Base-by-base conservation (phyloP, 2,888 invertebrate genomes). In the Agrotis exclamationis region DNA sequence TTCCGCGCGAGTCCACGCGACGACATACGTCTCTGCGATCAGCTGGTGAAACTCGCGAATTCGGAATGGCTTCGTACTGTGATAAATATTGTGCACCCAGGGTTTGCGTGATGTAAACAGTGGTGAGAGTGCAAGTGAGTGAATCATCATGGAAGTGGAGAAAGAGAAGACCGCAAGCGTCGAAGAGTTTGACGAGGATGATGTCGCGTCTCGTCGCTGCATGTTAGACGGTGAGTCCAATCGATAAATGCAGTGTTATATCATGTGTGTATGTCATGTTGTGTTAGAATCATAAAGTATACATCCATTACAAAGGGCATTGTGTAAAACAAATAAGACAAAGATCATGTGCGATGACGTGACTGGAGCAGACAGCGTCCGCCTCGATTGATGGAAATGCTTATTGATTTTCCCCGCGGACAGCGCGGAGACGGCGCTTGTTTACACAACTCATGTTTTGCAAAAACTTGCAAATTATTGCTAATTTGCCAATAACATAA, bases 181-280 rank as follows among this genome's bases (percentile, higher is more conserved):
- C 50, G 94, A 94, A 84, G 95, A 94, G 64, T 91, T 93, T 70
- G 95, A 94, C n/a, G 95, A 93, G 56, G 95, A 96, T 74, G 93
- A 94, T 70, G 91, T 91, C 65, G 86, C 92, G 72, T 94, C 95
- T 22, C 93, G 96, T 4, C 93, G 96, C 63, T 94, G 93, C 86
- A 96, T 96, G 96, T 87, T 96, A 54, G 96, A 96, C 75, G 96
- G 96, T 96, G 86, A 93, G 96, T 90, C 45, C 71, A 53, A 81
- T 75, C 76, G 62, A 79, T 81, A 79, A 33, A n/a, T 75, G 70
- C 71, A 65, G 47, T 70, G n/a, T n/a, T n/a, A n/a, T n/a, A n/a
- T n/a, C n/a, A n/a, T n/a, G 56, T 53, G 51, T 56, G 39, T 60
- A 70, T 75, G 63, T 76, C 76, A 75, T 63, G 57, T 33, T 63